Base-by-base conservation (phyloP, 2,113 vertebrate species). In the Romanogobio albipinnatus region DNA sequence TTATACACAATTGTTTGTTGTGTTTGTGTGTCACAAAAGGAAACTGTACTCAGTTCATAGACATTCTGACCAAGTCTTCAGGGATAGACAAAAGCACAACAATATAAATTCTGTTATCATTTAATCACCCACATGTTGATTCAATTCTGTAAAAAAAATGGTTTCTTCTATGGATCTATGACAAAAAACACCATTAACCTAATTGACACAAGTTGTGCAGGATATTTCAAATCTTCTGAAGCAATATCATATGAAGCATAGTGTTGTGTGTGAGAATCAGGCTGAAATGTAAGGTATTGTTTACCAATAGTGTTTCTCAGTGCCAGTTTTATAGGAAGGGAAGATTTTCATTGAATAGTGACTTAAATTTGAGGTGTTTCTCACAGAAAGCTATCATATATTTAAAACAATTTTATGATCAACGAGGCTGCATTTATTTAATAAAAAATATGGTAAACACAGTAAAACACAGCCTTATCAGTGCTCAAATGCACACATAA, bases 1-100 rank as follows among this genome's bases (percentile, higher is more conserved):
- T 82, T 61, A 61, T 49, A 81, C 53, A 39, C 71, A 75, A 22
- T 71, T 33, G 51, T 33, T 62, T 51, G 64, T 64, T 78, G 51
- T 77, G 74, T 74, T 64, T 45, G 33, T 58, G 39, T 71, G 73
- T 49, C 29, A 66, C 53, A 74, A 51, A 71, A 56, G 33, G 3
- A 82, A 70, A 70, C 36, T 22, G 19, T 70, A 22, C 66, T n/a
- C 36, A 5, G 36, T 71, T 71, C 22, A 4, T 43, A 71, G 36
- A 70, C 9, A 5, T 43, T 70, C 17, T 22, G 33, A 70, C 9
- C 17, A 70, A 70, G 66, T 70, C 17, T 71, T 70, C 66, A 9
- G 53, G 7, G 17, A 56, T 8, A 56, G 6, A 22, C 53, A 22
- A 22, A 56, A 56, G 8, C 33, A 1, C 17, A 33, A 66, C 29